Evolutionary conservation across 2,888 invertebrate genomes (phyloP).

Genomic region (Asteroscopus sphinx): DNA sequence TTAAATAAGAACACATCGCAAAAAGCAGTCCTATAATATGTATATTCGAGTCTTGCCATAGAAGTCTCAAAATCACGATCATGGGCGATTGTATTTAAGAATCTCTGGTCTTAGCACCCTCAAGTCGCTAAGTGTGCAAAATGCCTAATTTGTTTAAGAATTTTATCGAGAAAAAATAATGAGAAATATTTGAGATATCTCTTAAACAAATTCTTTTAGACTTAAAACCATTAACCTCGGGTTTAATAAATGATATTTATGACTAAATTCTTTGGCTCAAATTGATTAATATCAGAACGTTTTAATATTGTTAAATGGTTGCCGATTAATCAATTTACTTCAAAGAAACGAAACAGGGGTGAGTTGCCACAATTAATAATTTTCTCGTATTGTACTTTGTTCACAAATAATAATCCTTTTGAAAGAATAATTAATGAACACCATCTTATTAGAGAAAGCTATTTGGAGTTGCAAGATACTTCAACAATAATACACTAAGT

Average conservation of each 20-base stretch:
- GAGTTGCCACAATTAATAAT: conserved; percentile 9
- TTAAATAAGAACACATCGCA: too few species aligned
- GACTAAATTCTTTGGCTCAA: conserved; percentile 10
- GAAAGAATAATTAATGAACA: conserved; percentile 7
- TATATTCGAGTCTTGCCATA: background rate
- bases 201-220: conserved; percentile 11
- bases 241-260: conserved; percentile 6
- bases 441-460: background rate
- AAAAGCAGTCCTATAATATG: background rate
- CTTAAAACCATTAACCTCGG: conserved; percentile 5
- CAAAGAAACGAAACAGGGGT: conserved; percentile 11
- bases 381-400: background rate
- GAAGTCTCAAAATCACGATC: background rate
- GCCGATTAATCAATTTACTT: conserved; percentile 16
- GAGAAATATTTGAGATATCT: conserved; percentile 18
- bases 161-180: conserved; percentile 18
- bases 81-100: background rate
- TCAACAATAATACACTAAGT: too few species aligned
- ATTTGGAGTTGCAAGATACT: conserved; percentile 8
- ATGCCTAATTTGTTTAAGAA: conserved; percentile 24
- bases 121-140: conserved; percentile 38
- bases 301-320: conserved; percentile 11
- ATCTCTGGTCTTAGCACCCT: background rate
- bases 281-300: conserved; percentile 17
- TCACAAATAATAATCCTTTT: background rate